Evolutionary conservation across 2,797 vertebrate genomes (phyloP), one percentile per base, ranked within the genome.

Genomic region (Odontamblyopus lacepedii): DNA sequence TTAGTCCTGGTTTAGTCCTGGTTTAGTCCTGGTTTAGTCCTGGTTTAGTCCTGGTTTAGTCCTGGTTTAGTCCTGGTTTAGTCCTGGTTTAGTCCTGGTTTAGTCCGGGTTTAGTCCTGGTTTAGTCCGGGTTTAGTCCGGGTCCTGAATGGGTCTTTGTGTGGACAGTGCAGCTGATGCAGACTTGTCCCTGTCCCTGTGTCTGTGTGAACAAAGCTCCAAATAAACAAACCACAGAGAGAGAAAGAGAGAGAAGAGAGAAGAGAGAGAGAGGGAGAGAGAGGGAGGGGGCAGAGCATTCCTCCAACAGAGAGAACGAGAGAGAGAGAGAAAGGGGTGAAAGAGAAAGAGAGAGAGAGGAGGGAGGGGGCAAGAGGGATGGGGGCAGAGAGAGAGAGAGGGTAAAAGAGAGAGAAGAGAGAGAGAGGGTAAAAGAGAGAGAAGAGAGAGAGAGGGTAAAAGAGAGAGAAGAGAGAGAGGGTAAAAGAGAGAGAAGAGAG

Each of bases 91-190:
- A 53, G 18, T 19, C 50, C 18, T 53, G 50, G 50, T 53, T 53
- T 2, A 53, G 50, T 19, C 18, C 50, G 7, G 50, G 16, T 19
- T 19, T 2, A 53, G 16, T 6, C 50, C 18, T 19, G 50, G 18
- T 53, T 6, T 0, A 53, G 50, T 6, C 50, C 50, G 6, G 50
- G 50, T 53, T 19, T 19, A 53, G 50, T 19, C 16, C 50, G 18
- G 50, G 50, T 53, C 16, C 50, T 19, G 18, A 19, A 53, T 19
- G 50, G 55, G n/a, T 12, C 55, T 57, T 26, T 57, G n/a, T 57
- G 55, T 18, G 55, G n/a, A 57, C 55, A 57, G 55, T 26, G 55
- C 55, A 57, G 55, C 55, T 57, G 55, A 57, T 57, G 55, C 55
- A 57, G 55, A 57, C 55, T 57, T 57, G 51, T 53, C 51, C 51